Evolutionary conservation across 1,140 invertebrate genomes (phyloP).

Genomic region (Penaeus japonicus): DNA sequence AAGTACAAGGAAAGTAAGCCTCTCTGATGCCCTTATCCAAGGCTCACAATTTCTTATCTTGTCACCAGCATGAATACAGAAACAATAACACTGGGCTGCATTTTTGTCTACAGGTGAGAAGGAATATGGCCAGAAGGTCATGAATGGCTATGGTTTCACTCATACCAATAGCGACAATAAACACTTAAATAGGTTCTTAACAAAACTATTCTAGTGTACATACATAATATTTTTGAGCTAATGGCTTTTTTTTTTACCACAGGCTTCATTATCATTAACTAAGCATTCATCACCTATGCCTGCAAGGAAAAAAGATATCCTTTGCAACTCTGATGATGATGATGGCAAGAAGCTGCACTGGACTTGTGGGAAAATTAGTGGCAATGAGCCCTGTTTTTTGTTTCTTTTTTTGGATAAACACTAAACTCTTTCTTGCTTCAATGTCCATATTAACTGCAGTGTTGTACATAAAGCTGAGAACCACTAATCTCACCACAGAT

Average conservation of each 20-base stretch:
- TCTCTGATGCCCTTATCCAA: not conserved
- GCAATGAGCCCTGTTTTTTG: not conserved
- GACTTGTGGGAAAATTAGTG: slow-evolving; percentile 26
- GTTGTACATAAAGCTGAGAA: not conserved
- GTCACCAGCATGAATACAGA: slow-evolving; percentile 7
- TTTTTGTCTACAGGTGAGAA: slow-evolving; percentile 35
- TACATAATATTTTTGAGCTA: slow-evolving; percentile 50
- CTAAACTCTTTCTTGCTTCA: not conserved
- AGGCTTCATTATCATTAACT: slow-evolving; percentile 7
- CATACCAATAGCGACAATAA: slow-evolving; percentile 39
- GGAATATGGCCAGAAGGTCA: slow-evolving; percentile 34
- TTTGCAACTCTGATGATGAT: not conserved
- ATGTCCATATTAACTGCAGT: not conserved
- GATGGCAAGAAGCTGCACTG: slow-evolving; percentile 13
- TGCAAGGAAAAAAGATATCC: slow-evolving; percentile 7
- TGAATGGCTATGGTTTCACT: slow-evolving; percentile 27
- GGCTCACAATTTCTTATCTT: slow-evolving; percentile 29
- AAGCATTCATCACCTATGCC: not conserved
- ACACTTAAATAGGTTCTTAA: slow-evolving; percentile 44
- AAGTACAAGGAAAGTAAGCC: not conserved
- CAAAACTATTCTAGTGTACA: slow-evolving; percentile 53
- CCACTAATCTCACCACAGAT: slow-evolving; percentile 38
- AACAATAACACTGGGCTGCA: slow-evolving; percentile 30
- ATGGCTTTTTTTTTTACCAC: slow-evolving; percentile 25
- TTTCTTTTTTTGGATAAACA: not conserved